These are phyloP conservation scores for Cylas formicarius DNA, from an alignment of 1,140 invertebrate genomes.

Conservation along the genomic window DNA sequence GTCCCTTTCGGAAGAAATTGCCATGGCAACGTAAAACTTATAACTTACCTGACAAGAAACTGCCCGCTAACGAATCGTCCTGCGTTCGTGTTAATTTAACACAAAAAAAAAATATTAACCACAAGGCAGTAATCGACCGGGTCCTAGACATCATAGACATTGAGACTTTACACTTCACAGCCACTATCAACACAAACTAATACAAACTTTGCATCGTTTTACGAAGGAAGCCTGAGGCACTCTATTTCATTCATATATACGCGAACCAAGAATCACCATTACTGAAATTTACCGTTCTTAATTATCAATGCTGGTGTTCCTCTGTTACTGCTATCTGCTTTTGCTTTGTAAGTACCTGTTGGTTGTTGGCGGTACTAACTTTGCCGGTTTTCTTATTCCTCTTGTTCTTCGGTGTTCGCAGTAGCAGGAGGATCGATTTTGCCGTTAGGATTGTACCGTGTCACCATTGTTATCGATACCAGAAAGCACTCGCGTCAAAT, in stretches of 20 bases:
- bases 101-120: slow-evolving; percentile 19
- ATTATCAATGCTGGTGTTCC: slow-evolving; percentile 20
- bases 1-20: slow-evolving; percentile 6
- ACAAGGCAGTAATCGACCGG: slow-evolving; percentile 21
- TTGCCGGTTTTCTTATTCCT: too few relatives aligned
- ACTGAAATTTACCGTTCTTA: slow-evolving; percentile 37
- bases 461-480: too few relatives aligned
- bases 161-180: slow-evolving; percentile 23
- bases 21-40: slow-evolving; percentile 1
- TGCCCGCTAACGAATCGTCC: slow-evolving; percentile 69
- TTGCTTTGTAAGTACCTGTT: too few relatives aligned
- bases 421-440: too few relatives aligned
- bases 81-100: slow-evolving; percentile 42
- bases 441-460: too few relatives aligned
- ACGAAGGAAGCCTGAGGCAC: slow-evolving; percentile 23
- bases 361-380: too few relatives aligned
- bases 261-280: slow-evolving; percentile 30
- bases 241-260: slow-evolving; percentile 23
- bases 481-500: too few relatives aligned
- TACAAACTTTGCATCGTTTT: slow-evolving; percentile 28
- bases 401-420: too few relatives aligned
- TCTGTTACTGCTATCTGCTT: slow-evolving; percentile 15
- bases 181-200: slow-evolving; percentile 29
- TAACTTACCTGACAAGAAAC: slow-evolving; percentile 64
- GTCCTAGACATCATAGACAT: slow-evolving; percentile 28